A percentile compares a stretch with the other conserved stretches of the same genome.
These are phyloP conservation scores for Rhabdornis inornatus DNA, from an alignment of 2,113 vertebrate species.

Conservation along the genomic window DNA sequence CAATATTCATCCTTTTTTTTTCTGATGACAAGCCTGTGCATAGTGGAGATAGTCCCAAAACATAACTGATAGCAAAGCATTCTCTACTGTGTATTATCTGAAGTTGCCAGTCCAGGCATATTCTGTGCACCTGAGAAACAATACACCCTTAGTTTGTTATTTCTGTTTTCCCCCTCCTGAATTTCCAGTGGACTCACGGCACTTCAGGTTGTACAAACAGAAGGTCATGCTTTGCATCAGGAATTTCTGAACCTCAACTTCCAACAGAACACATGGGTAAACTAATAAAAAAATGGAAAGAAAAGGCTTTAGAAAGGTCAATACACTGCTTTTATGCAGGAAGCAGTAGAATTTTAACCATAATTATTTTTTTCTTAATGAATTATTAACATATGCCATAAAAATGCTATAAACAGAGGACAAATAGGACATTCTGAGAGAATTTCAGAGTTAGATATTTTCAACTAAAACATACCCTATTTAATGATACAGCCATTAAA, in stretches of 20 bases:
- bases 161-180: background rate
- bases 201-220: background rate
- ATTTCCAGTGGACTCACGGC: background rate
- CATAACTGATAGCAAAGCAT: background rate
- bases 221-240: background rate
- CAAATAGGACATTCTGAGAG: background rate
- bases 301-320: background rate
- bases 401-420: background rate
- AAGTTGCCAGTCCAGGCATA: background rate
- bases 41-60: background rate
- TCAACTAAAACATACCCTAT: background rate
- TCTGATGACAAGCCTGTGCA: background rate
- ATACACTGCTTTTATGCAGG: background rate
- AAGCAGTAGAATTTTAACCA: constrained; percentile 44
- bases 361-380: background rate
- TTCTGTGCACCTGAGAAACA: background rate
- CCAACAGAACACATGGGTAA: background rate
- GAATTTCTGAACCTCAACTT: background rate
- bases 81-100: background rate
- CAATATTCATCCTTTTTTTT: background rate
- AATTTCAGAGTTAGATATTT: background rate
- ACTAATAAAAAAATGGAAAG: background rate
- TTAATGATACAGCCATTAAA: background rate
- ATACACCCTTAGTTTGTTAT: background rate
- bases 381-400: constrained; percentile 32